Base-by-base conservation (phyloP, 1,140 invertebrate species). In the Solenopsis fugax region DNA sequence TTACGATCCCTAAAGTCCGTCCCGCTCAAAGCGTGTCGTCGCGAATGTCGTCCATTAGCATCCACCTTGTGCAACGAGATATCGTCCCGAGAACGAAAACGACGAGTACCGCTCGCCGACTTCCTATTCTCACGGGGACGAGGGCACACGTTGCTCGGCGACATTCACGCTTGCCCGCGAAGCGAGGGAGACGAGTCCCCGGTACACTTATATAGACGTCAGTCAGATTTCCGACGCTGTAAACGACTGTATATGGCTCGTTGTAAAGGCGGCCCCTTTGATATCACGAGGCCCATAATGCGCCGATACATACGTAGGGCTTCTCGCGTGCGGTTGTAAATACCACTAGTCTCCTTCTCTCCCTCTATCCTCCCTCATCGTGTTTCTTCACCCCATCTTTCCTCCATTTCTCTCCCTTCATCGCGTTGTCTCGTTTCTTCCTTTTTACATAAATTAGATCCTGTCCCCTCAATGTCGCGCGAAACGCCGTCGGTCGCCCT, bases 241-340 rank as follows among this genome's bases (percentile, higher is more conserved):
- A 95, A 95, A 95, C 93, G 89, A 29, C 80, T 75, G 92, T 95
- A 95, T 95, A 95, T 93, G 93, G 91, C 88, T 90, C 92, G 94
- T 89, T 94, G 91, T 95, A 95, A 95, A 94, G 86, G 92, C 94
- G 94, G 94, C 87, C 81, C 87, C 94, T 95, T 95, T 95, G 94
- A 95, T 93, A 94, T 85, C 89, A 71, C 84, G 88, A 77, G 90
- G 87, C 92, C 88, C 91, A 91, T 93, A 93, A 93, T 91, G 87
- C 91, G 91, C 91, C 90, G 90, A 93, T 93, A 93, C 91, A 91
- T 92, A 92, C 92, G 88, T 92, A 87, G 78, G 88, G 87, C 87
- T n/a, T n/a, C 85, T 88, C 72, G 41, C 41, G 41, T 7, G 41
- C 41, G 82, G 88, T 93, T 92, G 91, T 95, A 95, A 95, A 95